Evolutionary conservation across 2,888 invertebrate species (phyloP).

Genomic region (Aphrophora alni): DNA sequence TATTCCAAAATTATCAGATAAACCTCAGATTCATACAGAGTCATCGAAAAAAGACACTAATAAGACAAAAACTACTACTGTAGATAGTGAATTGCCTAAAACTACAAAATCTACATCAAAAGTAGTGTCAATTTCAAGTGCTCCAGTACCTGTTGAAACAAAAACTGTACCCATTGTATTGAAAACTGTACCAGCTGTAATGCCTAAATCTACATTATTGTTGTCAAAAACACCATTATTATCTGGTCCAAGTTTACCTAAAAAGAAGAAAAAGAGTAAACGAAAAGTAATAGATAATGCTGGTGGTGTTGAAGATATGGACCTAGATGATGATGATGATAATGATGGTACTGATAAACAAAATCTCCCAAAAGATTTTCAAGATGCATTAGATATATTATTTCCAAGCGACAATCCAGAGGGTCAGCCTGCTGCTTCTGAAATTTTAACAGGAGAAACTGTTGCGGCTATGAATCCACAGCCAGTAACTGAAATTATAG

Average conservation of each 20-base stretch:
- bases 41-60: too few relatives aligned
- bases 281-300: slow-evolving; percentile 40
- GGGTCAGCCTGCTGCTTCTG: not conserved
- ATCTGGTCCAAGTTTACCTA: not conserved
- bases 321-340: slow-evolving; percentile 51
- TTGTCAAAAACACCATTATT: slow-evolving; percentile 32
- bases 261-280: slow-evolving; percentile 16
- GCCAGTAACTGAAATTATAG: not conserved
- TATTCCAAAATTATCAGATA: slow-evolving; percentile 27
- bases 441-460: not conserved
- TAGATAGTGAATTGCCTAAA: not conserved
- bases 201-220: slow-evolving; percentile 32
- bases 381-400: slow-evolving; percentile 70
- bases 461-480: too few relatives aligned
- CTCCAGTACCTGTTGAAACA: slow-evolving; percentile 9
- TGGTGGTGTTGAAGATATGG: slow-evolving; percentile 52
- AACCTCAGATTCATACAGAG: not conserved
- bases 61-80: not conserved
- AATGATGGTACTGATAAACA: slow-evolving; percentile 46
- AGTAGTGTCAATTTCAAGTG: not conserved
- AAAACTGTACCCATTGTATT: not conserved
- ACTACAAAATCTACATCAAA: not conserved
- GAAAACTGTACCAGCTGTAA: not conserved
- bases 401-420: slow-evolving; percentile 59
- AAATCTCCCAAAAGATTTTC: slow-evolving; percentile 67